phyloP scores from a whole-genome alignment of 2,113 vertebrate genomes.

The Forbesichthys papilliferus region DNA sequence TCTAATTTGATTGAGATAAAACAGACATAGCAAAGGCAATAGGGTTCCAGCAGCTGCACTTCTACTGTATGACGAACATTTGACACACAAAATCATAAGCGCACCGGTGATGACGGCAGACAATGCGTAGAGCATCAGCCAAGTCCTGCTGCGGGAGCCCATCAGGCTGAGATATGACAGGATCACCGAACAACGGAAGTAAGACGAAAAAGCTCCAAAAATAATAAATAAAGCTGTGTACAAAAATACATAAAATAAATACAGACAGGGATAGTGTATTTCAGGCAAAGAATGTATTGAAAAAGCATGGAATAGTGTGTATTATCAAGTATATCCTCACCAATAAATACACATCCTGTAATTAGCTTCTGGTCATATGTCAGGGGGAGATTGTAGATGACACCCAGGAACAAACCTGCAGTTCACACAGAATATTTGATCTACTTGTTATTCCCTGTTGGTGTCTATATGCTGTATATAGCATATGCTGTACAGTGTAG shows the following conservation, averaged over 20 bases:
- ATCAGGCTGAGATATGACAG: constrained; percentile 84
- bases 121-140: constrained; percentile 76
- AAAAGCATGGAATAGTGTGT: no score
- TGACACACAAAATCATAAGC: background rate
- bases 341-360: constrained; percentile 25
- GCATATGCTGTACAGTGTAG: no score
- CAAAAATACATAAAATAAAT: background rate
- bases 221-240: constrained; percentile 75
- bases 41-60: no score
- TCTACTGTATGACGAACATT: background rate
- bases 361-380: constrained; percentile 43
- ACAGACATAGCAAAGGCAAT: no score
- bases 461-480: no score
- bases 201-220: constrained; percentile 78
- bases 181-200: constrained; percentile 82
- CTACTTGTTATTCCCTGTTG: no score
- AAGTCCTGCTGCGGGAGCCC: constrained; percentile 82
- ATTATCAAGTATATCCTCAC: constrained; percentile 35
- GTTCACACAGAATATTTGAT: no score
- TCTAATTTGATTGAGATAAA: no score
- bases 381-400: constrained; percentile 43
- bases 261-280: background rate
- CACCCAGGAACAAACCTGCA: constrained; percentile 22
- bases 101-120: constrained; percentile 79
- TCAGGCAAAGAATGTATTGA: no score